phyloP scores from a whole-genome alignment of 2,888 invertebrate genomes.

The Meloe dianella region DNA sequence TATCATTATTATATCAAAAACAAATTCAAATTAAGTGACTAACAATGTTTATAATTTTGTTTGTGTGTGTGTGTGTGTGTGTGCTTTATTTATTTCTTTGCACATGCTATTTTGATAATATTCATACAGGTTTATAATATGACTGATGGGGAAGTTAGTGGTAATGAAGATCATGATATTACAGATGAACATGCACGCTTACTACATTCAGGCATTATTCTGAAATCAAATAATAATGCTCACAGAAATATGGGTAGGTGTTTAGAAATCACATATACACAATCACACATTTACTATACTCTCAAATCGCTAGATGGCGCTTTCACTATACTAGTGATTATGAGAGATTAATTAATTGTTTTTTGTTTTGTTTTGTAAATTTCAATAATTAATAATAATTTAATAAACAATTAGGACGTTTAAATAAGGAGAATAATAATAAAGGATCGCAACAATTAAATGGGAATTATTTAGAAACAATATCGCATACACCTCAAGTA shows the following conservation, averaged over 20 bases:
- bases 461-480: slow-evolving; percentile 40
- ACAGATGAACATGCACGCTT: slow-evolving; percentile 77
- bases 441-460: slow-evolving; percentile 37
- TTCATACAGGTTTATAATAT: slow-evolving; percentile 55
- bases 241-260: slow-evolving; percentile 56
- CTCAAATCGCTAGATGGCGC: slow-evolving; percentile 1
- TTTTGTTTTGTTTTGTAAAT: too few relatives aligned
- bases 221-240: slow-evolving; percentile 53
- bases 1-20: not conserved
- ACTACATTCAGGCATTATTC: slow-evolving; percentile 61
- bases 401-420: slow-evolving; percentile 16
- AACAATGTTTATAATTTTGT: not conserved
- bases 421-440: slow-evolving; percentile 36
- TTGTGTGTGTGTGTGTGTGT: slow-evolving; percentile 23
- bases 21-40: not conserved
- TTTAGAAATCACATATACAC: not conserved
- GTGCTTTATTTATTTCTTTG: slow-evolving; percentile 24
- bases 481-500: slow-evolving; percentile 52
- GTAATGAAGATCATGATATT: slow-evolving; percentile 69
- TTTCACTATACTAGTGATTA: not conserved
- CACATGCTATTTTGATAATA: too few relatives aligned
- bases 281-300: slow-evolving; percentile 6
- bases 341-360: too few relatives aligned
- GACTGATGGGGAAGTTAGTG: slow-evolving; percentile 67
- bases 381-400: not conserved